A percentile compares a stretch with the other conserved stretches of the same genome.
phyloP scores from a whole-genome alignment of 2,113 vertebrate species.

The Tamias sibiricus region DNA sequence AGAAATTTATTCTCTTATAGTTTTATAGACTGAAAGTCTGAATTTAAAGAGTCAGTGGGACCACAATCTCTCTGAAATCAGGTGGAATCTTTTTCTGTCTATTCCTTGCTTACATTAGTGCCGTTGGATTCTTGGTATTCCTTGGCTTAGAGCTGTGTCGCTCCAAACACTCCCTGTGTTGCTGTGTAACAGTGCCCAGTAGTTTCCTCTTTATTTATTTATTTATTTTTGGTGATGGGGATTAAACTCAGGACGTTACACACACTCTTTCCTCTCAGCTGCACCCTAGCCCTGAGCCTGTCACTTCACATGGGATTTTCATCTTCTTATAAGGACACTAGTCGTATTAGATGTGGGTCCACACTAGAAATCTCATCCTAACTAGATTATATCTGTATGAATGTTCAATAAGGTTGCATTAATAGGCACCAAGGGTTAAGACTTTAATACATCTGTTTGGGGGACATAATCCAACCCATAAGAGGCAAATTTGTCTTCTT shows the following conservation, averaged over 20 bases:
- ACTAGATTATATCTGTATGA: background rate
- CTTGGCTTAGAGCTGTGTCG: background rate
- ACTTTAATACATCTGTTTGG: background rate
- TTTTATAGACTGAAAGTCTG: background rate
- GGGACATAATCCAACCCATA: background rate
- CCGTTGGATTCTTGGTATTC: background rate
- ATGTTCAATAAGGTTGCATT: background rate
- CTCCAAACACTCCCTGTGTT: background rate
- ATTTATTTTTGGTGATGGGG: no score
- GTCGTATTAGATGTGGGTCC: background rate
- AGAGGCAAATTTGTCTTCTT: background rate
- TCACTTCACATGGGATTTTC: background rate
- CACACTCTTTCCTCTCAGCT: background rate
- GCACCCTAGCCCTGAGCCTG: background rate
- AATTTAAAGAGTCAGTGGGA: background rate
- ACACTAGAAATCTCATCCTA: background rate
- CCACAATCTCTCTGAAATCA: background rate
- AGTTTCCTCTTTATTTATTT: no score
- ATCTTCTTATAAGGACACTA: background rate
- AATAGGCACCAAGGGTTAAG: background rate
- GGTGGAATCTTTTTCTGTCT: background rate
- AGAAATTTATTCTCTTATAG: background rate
- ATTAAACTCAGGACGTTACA: background rate
- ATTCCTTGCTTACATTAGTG: background rate
- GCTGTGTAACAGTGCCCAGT: fast-evolving